Conservation (phyloP, 2,113 vertebrate species). For the Festucalex cinctus region DNA sequence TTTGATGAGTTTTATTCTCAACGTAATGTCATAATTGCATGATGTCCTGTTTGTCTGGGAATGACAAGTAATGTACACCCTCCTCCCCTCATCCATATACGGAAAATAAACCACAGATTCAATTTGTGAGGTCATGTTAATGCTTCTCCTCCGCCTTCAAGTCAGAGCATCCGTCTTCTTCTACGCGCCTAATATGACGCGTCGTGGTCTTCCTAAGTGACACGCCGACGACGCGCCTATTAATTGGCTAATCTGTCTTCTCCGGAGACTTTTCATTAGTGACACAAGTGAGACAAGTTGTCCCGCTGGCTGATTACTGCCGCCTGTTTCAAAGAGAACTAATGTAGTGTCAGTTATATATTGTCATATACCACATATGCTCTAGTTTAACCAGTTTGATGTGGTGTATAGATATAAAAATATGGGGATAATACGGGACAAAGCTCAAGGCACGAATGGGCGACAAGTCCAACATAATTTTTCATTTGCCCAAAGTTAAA, state of each 20-base stretch:
- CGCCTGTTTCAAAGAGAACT: constrained; percentile 3
- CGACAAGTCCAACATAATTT: no score
- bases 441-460: no score
- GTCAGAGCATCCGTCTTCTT: background rate
- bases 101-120: background rate
- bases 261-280: constrained; percentile 8
- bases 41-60: background rate
- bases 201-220: background rate
- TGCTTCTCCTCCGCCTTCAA: background rate
- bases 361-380: no score
- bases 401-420: no score
- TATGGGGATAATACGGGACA: no score
- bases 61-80: background rate
- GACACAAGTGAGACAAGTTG: constrained; percentile 2
- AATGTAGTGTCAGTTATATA: no score
- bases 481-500: background rate
- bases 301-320: background rate
- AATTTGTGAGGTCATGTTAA: background rate
- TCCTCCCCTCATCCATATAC: background rate
- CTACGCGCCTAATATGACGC: background rate
- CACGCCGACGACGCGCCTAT: background rate
- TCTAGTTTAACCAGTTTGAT: no score
- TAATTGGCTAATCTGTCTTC: constrained; percentile 10
- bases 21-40: background rate
- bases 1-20: background rate